Percentiles rank a stretch among this genome's conserved stretches.
These are phyloP conservation scores for Enteromius mattozi DNA, from an alignment of 2,797 vertebrate genomes.

Conservation along the genomic window DNA sequence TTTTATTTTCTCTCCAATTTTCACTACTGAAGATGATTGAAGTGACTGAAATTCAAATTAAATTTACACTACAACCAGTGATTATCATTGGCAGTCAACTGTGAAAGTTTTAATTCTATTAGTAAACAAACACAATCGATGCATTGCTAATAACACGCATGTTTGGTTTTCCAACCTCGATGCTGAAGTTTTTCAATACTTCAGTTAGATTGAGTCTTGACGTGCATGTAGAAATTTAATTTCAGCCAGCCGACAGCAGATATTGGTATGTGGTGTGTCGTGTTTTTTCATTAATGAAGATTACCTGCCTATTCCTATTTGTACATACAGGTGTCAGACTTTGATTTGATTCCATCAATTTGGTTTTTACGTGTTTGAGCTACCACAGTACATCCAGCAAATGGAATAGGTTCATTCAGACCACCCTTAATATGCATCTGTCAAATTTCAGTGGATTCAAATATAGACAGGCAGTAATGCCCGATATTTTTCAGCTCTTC, in stretches of 20 bases:
- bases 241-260: slow-evolving; percentile 77
- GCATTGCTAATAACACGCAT: slow-evolving; percentile 19
- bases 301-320: slow-evolving; percentile 79
- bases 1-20: neutral
- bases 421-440: slow-evolving; percentile 63
- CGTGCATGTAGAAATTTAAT: slow-evolving; percentile 85
- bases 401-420: slow-evolving; percentile 68
- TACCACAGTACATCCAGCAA: slow-evolving; percentile 74
- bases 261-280: slow-evolving; percentile 78
- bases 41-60: neutral
- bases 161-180: slow-evolving; percentile 34
- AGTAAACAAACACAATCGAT: slow-evolving; percentile 15
- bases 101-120: slow-evolving; percentile 19
- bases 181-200: slow-evolving; percentile 54
- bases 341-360: slow-evolving; percentile 83
- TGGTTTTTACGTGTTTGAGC: slow-evolving; percentile 72
- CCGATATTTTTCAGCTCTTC: slow-evolving; percentile 43
- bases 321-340: slow-evolving; percentile 82
- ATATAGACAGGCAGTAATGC: slow-evolving; percentile 55
- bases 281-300: slow-evolving; percentile 81
- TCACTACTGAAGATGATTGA: neutral
- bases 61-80: neutral
- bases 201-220: slow-evolving; percentile 76
- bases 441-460: slow-evolving; percentile 67
- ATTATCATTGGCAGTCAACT: slow-evolving; percentile 14